Percentiles rank a stretch among this genome's conserved stretches.
These are phyloP conservation scores for Cryptocephalus moraei DNA, from an alignment of 2,888 invertebrate species.

Conservation along the genomic window DNA sequence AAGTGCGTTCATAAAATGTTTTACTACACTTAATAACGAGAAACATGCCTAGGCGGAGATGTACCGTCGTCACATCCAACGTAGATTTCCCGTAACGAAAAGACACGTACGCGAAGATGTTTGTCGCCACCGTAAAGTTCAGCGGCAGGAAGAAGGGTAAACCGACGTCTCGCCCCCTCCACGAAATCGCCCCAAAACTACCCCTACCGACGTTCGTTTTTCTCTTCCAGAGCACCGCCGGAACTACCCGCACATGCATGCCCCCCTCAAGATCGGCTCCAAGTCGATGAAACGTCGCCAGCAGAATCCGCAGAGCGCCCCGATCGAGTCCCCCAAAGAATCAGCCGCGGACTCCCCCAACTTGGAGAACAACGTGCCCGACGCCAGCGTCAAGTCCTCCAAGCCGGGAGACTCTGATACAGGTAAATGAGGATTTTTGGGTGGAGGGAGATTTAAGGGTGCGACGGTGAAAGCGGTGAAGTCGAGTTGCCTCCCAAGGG, in stretches of 20 bases:
- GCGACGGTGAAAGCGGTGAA: too few species aligned
- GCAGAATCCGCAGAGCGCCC: constrained; percentile 3
- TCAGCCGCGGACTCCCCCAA: constrained; percentile 11
- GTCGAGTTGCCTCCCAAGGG: too few species aligned
- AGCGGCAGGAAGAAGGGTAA: too few species aligned
- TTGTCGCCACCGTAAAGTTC: too few species aligned
- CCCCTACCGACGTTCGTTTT: constrained; percentile 1
- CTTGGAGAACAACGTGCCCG: constrained; percentile 9
- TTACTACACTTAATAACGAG: too few species aligned
- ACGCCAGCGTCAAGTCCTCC: constrained; percentile 15
- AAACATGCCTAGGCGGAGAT: too few species aligned
- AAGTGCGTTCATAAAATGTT: too few species aligned
- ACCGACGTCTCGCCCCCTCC: too few species aligned
- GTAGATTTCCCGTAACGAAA: too few species aligned
- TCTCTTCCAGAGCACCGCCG: constrained; percentile 48
- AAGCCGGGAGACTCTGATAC: constrained; percentile 16
- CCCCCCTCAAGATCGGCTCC: constrained; percentile 48
- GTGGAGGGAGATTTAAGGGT: too few species aligned
- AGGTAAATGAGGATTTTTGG: constrained; percentile 2
- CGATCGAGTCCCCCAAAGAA: constrained; percentile 16
- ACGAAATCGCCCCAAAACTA: not conserved
- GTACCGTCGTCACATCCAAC: too few species aligned
- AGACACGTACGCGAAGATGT: too few species aligned
- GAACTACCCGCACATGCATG: constrained; percentile 52
- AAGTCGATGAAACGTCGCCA: constrained; percentile 44